phyloP scores from a whole-genome alignment of 2,797 vertebrate species.

The Hozukius guyotensis region DNA sequence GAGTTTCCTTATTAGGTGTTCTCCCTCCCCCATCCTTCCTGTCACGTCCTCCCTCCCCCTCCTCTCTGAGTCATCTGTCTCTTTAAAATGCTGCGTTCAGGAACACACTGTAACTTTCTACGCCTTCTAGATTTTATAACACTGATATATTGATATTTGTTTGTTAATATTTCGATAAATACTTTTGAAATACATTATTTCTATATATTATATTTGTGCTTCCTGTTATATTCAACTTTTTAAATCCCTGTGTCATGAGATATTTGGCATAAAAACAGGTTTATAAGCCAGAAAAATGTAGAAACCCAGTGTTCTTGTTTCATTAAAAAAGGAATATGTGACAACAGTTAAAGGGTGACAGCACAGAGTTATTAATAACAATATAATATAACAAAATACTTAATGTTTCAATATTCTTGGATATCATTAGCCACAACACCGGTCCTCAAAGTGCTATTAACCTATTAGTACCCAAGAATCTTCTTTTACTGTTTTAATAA shows the following conservation, averaged over 20 bases:
- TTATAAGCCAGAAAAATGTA: background rate
- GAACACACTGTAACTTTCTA: background rate
- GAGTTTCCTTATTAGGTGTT: slow-evolving; percentile 69
- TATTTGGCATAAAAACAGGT: background rate
- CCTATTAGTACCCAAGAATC: no score
- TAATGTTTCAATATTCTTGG: background rate
- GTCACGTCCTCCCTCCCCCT: slow-evolving; percentile 33
- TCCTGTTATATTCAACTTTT: background rate
- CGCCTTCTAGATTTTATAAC: background rate
- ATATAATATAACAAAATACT: background rate
- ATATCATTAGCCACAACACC: background rate
- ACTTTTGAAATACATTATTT: background rate
- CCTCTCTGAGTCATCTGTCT: slow-evolving; percentile 65
- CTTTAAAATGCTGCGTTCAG: slow-evolving; percentile 75
- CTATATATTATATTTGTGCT: background rate
- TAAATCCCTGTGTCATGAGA: background rate
- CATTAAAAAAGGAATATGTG: background rate
- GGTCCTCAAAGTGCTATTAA: background rate
- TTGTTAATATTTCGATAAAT: background rate
- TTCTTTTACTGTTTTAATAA: no score
- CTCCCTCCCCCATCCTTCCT: slow-evolving; percentile 47
- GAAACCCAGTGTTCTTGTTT: background rate
- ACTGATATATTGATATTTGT: no score
- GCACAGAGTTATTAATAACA: background rate
- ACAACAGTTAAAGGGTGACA: background rate